A percentile compares a stretch with the other conserved stretches of the same genome.
Conservation (phyloP, 2,113 vertebrate species). For the Pollimyrus isidori region DNA sequence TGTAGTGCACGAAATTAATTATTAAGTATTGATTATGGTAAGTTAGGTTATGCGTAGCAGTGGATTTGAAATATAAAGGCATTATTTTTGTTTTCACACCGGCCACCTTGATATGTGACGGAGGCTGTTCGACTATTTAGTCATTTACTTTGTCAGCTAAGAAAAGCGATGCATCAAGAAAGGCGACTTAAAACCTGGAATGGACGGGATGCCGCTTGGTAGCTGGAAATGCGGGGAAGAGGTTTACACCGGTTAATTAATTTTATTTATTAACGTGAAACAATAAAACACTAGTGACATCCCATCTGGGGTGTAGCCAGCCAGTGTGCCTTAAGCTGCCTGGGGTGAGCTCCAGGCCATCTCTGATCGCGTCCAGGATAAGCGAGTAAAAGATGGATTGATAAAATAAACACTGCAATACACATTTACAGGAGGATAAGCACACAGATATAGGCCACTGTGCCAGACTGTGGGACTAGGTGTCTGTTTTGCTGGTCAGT, state of each 20-base stretch:
- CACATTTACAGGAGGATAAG: not conserved
- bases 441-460: not conserved
- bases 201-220: not conserved
- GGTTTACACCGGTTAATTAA: not conserved
- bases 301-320: not conserved
- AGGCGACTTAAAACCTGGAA: not conserved
- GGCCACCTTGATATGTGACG: not conserved
- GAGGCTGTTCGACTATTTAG: not conserved
- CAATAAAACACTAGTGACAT: not conserved
- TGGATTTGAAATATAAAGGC: not conserved
- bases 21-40: not conserved
- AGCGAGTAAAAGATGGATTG: not conserved
- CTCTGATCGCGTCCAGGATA: not conserved
- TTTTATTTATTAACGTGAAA: not conserved
- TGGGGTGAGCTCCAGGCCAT: not conserved
- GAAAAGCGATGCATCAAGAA: not conserved
- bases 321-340: not conserved
- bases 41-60: not conserved
- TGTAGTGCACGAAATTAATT: not conserved
- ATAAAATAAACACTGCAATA: not conserved
- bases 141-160: not conserved
- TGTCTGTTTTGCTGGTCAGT: not conserved
- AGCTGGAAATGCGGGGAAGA: not conserved
- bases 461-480: not conserved
- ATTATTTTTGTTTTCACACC: not conserved